Conservation (phyloP, 2,888 invertebrate genomes). For the Drosophila fungiperda region DNA sequence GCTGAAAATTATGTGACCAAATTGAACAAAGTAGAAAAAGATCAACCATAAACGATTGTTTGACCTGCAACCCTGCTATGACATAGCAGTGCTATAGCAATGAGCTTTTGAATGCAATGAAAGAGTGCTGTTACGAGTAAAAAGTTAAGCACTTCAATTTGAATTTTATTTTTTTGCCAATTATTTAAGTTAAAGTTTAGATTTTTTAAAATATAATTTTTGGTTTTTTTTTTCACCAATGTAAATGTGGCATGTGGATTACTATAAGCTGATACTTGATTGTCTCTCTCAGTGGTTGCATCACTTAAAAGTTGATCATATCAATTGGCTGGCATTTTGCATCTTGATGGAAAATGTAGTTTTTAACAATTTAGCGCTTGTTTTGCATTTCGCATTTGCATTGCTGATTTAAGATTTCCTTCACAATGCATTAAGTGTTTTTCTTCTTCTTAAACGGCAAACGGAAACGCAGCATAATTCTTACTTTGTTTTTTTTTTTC, state of each 20-base stretch:
- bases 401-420: constrained; percentile 79
- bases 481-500: constrained; percentile 52
- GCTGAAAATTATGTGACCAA: constrained; percentile 57
- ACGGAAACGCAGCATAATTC: constrained; percentile 79
- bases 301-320: constrained; percentile 72
- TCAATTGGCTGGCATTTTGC: constrained; percentile 64
- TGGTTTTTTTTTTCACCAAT: background rate
- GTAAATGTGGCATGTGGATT: background rate
- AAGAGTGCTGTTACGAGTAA: constrained; percentile 15
- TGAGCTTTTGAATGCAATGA: constrained; percentile 16
- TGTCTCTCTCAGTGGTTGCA: constrained; percentile 60
- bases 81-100: constrained; percentile 6
- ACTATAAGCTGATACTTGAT: constrained; percentile 29
- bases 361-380: constrained; percentile 40
- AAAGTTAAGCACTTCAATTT: background rate
- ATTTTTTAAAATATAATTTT: background rate
- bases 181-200: background rate
- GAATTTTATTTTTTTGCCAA: background rate
- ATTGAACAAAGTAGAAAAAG: background rate
- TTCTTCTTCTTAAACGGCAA: constrained; percentile 33
- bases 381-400: constrained; percentile 57
- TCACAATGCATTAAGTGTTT: constrained; percentile 36
- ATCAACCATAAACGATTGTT: background rate
- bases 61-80: background rate
- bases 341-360: constrained; percentile 30